Conservation (phyloP, 2,888 invertebrate species). For the Yponomeuta malinellus region DNA sequence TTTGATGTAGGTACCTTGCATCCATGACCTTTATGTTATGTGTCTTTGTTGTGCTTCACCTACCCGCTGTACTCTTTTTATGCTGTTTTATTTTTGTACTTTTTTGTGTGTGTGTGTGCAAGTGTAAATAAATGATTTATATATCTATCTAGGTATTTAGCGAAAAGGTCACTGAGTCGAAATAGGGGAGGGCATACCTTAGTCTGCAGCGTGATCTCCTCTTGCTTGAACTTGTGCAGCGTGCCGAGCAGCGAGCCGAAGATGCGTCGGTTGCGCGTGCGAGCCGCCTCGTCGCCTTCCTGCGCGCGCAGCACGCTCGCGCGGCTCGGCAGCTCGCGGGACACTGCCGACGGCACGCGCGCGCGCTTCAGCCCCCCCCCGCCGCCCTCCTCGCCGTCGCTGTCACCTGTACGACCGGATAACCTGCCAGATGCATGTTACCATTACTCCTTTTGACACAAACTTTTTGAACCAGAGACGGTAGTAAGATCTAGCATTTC, state of each 20-base stretch:
- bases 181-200: conserved; percentile 57
- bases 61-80: too few relatives aligned
- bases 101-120: too few relatives aligned
- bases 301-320: conserved; percentile 80
- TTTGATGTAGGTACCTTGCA: too few relatives aligned
- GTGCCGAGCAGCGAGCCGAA: conserved; percentile 97
- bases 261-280: conserved; percentile 93
- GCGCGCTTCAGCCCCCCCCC: conserved; percentile 35
- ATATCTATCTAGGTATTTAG: too few relatives aligned
- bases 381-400: conserved; percentile 60
- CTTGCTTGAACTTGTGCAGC: conserved; percentile 95
- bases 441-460: not conserved
- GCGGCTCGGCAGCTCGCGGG: conserved; percentile 87
- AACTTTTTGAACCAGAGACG: too few relatives aligned
- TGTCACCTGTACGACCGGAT: conserved; percentile 60
- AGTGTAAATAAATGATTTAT: too few relatives aligned
- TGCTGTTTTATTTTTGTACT: too few relatives aligned
- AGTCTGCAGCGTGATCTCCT: conserved; percentile 91
- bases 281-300: conserved; percentile 84
- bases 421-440: conserved; percentile 34
- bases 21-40: too few relatives aligned
- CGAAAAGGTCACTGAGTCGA: too few relatives aligned
- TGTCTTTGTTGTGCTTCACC: too few relatives aligned
- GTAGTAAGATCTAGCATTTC: too few relatives aligned
- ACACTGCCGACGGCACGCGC: conserved; percentile 82